phyloP scores from a whole-genome alignment of 1,140 invertebrate genomes.

The Drosophila eugracilis region DNA sequence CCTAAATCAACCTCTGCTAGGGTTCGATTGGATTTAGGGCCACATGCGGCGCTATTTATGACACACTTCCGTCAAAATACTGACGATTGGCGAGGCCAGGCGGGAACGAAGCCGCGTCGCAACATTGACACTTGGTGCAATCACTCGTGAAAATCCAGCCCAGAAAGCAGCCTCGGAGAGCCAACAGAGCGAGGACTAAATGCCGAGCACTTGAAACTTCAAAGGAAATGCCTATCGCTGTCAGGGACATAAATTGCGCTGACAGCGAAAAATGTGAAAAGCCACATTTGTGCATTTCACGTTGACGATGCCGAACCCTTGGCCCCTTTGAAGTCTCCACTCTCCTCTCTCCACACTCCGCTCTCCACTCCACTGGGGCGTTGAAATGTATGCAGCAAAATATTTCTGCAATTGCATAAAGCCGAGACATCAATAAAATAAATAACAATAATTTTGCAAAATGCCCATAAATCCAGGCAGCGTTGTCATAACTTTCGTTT shows the following conservation, averaged over 20 bases:
- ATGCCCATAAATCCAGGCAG: slow-evolving; percentile 72
- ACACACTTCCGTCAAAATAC: slow-evolving; percentile 81
- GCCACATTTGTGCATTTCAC: slow-evolving; percentile 55
- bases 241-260: slow-evolving; percentile 83
- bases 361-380: slow-evolving; percentile 19
- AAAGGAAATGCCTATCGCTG: slow-evolving; percentile 84
- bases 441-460: slow-evolving; percentile 82
- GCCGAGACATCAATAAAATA: slow-evolving; percentile 81
- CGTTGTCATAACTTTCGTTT: slow-evolving; percentile 81
- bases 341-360: neutral
- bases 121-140: slow-evolving; percentile 45
- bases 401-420: slow-evolving; percentile 75
- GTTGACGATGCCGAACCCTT: slow-evolving; percentile 42
- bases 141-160: slow-evolving; percentile 55
- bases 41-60: slow-evolving; percentile 78
- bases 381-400: slow-evolving; percentile 76
- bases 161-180: slow-evolving; percentile 38
- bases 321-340: neutral
- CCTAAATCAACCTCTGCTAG: neutral
- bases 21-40: slow-evolving; percentile 48
- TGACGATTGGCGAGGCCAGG: slow-evolving; percentile 55
- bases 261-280: slow-evolving; percentile 74
- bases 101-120: slow-evolving; percentile 2
- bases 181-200: slow-evolving; percentile 34
- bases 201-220: slow-evolving; percentile 71